Percentiles rank a stretch among this genome's conserved stretches.
These are phyloP conservation scores for Probosciger aterrimus DNA, from an alignment of 2,113 vertebrate genomes.

Conservation along the genomic window DNA sequence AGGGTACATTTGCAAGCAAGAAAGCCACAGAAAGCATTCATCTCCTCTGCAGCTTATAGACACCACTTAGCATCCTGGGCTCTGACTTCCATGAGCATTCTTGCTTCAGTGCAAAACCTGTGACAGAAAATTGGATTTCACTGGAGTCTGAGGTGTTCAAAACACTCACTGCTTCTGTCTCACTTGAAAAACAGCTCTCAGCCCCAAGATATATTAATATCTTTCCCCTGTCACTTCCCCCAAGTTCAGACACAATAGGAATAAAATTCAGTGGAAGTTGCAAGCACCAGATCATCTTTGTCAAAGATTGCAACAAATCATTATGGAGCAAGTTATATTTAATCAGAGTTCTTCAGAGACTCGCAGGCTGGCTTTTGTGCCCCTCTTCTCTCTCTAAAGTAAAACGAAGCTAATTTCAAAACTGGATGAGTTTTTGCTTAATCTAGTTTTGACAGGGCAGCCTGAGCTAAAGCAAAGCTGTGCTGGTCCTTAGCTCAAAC, in stretches of 20 bases:
- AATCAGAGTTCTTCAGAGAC: slow-evolving; percentile 41
- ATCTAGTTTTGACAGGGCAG: neutral
- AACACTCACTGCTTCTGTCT: slow-evolving; percentile 52
- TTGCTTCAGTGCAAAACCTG: slow-evolving; percentile 17
- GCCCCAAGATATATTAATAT: slow-evolving; percentile 52
- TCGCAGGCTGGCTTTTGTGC: neutral
- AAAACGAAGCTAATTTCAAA: slow-evolving; percentile 41
- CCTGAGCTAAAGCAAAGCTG: neutral
- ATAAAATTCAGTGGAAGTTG: slow-evolving; percentile 55
- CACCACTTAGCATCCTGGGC: neutral
- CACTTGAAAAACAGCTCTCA: slow-evolving; percentile 63
- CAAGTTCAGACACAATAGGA: slow-evolving; percentile 39
- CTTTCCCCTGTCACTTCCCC: slow-evolving; percentile 1
- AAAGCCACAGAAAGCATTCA: neutral
- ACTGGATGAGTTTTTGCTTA: neutral
- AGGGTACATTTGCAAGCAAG: neutral
- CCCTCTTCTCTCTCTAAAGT: neutral
- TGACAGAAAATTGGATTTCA: slow-evolving; percentile 65
- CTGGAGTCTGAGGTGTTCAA: slow-evolving; percentile 61
- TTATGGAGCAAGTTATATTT: slow-evolving; percentile 49
- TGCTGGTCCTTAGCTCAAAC: neutral
- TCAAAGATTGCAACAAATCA: slow-evolving; percentile 57
- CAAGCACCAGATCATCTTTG: slow-evolving; percentile 49
- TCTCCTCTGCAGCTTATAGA: neutral
- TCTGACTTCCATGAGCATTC: neutral